phyloP scores from a whole-genome alignment of 2,113 vertebrate genomes.

The Pristiophorus japonicus region DNA sequence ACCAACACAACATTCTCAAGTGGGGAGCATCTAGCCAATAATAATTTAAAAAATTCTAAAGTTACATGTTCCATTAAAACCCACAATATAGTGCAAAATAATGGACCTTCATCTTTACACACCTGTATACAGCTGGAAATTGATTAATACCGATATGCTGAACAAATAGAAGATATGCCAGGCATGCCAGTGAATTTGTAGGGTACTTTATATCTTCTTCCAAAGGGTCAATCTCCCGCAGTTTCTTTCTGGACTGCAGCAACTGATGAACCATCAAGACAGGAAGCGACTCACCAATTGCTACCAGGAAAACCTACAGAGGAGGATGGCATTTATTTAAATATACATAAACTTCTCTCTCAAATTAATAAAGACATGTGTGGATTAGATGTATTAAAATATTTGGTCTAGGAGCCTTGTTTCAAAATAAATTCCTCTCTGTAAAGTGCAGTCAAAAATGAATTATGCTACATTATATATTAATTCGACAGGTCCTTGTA shows the following conservation, averaged over 20 bases:
- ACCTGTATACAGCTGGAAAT: constrained; percentile 84
- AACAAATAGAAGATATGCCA: constrained; percentile 87
- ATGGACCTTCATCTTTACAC: constrained; percentile 28
- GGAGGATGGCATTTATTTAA: neutral
- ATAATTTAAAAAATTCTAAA: neutral
- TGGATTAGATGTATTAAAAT: neutral
- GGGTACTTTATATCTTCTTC: constrained; percentile 55
- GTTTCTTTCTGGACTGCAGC: constrained; percentile 46
- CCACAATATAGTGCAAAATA: neutral
- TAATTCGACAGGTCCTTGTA: neutral
- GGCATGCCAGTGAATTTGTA: constrained; percentile 70
- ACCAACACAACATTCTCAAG: too few relatives aligned
- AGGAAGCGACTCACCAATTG: constrained; percentile 50
- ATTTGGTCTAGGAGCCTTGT: neutral
- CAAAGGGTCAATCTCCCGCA: constrained; percentile 53
- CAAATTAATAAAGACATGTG: neutral
- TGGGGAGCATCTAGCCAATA: neutral
- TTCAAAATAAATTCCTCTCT: neutral
- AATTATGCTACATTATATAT: neutral
- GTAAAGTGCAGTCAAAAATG: neutral
- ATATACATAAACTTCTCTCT: neutral
- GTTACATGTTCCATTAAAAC: neutral
- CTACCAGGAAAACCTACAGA: constrained; percentile 51
- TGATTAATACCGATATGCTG: constrained; percentile 68
- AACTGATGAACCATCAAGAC: constrained; percentile 55